A percentile compares a stretch with the other conserved stretches of the same genome.
These are phyloP conservation scores for Agonopterix arenella DNA, from an alignment of 2,888 invertebrate species.

Conservation along the genomic window DNA sequence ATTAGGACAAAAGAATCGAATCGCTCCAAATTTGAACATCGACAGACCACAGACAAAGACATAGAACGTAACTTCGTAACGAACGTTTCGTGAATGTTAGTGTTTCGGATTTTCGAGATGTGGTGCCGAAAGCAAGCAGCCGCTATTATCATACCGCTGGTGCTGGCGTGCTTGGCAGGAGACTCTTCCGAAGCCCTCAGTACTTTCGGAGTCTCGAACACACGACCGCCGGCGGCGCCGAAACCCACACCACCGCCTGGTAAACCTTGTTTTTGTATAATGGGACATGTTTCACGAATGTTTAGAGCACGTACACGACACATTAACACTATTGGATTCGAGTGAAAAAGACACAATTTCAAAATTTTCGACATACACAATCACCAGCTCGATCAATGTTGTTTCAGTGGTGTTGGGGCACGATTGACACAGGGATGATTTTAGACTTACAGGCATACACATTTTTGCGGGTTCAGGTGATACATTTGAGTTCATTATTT, in stretches of 20 bases:
- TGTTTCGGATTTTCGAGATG: constrained; percentile 34
- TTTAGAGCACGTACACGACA: constrained; percentile 3
- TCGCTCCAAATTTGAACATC: constrained; percentile 11
- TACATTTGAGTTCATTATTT: constrained; percentile 2
- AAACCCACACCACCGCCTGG: constrained; percentile 77
- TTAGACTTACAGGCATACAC: too few relatives aligned
- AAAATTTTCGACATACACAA: constrained; percentile 1
- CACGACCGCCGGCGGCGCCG: constrained; percentile 72
- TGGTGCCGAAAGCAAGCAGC: constrained; percentile 47
- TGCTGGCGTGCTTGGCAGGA: constrained; percentile 52
- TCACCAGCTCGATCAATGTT: not conserved
- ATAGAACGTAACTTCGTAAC: constrained; percentile 6
- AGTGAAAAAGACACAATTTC: constrained; percentile 2
- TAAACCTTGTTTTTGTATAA: constrained; percentile 61
- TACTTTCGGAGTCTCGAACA: constrained; percentile 82
- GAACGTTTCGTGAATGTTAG: not conserved
- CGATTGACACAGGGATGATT: too few relatives aligned
- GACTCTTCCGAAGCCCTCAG: constrained; percentile 79
- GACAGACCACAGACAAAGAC: constrained; percentile 12
- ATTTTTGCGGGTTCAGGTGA: not conserved
- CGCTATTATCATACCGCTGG: constrained; percentile 43
- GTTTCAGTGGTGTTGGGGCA: not conserved
- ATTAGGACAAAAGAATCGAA: constrained; percentile 3
- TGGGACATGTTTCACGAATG: constrained; percentile 36
- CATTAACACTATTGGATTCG: not conserved